These are phyloP conservation scores for Hassar affinis DNA, from an alignment of 2,113 vertebrate genomes.

Conservation along the genomic window DNA sequence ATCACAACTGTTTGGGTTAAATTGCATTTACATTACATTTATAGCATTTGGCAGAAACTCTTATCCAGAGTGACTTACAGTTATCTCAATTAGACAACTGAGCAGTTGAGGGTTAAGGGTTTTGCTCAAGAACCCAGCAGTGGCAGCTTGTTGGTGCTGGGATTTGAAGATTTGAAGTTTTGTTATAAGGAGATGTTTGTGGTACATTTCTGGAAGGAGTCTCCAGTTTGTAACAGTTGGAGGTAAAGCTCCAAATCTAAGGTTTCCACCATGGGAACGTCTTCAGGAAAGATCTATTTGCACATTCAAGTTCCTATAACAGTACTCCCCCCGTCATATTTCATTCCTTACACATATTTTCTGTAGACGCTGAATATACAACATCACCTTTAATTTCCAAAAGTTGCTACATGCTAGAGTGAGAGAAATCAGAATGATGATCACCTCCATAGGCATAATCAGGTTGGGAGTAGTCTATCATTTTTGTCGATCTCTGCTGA, in stretches of 20 bases:
- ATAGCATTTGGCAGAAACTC: too few species aligned
- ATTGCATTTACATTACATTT: too few species aligned
- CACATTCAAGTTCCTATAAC: not conserved
- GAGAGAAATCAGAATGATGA: not conserved
- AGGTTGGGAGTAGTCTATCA: not conserved
- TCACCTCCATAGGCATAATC: constrained; percentile 14
- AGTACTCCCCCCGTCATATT: not conserved
- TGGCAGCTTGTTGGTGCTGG: too few species aligned
- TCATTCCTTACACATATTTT: not conserved
- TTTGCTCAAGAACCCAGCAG: too few species aligned
- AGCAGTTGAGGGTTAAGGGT: too few species aligned
- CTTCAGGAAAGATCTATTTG: not conserved
- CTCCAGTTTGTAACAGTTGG: not conserved
- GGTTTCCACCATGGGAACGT: not conserved
- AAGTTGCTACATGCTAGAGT: not conserved
- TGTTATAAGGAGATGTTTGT: not conserved
- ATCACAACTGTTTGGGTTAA: too few species aligned
- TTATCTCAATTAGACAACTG: too few species aligned
- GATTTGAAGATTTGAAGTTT: too few species aligned
- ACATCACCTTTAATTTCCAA: not conserved
- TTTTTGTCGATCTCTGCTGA: not conserved
- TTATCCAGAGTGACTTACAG: too few species aligned
- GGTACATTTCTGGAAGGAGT: too few species aligned
- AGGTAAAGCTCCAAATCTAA: not conserved
- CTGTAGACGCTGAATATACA: not conserved